Evolutionary conservation across 2,888 invertebrate species (phyloP), one percentile per base, ranked within the genome.

Genomic region (Epinotia nisella): DNA sequence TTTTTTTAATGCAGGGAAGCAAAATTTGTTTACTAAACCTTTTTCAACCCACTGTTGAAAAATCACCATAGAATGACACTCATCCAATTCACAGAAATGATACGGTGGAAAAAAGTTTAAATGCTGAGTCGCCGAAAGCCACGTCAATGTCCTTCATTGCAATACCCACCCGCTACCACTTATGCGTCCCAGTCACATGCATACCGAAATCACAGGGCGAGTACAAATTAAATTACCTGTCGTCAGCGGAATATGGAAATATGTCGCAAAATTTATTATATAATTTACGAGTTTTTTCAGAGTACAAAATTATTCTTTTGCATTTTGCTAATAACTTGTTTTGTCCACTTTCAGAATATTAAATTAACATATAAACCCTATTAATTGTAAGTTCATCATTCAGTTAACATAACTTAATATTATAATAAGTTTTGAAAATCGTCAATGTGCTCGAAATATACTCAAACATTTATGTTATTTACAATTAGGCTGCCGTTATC

Each of bases 211-310:
- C 29, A 24, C 15, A 15, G n/a, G 9, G 15, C n/a, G 3, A 29
- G 58, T 29, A 58, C 15, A 58, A 58, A 29, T 58, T 29, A n/a
- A 58, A 58, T 58, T 58, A 58, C 15, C 29, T n/a, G n/a, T 7
- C 56, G 56, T 9, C 56, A n/a, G 29, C 58, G n/a, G n/a, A 58
- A 58, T 58, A 58, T 58, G 58, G n/a, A 58, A 58, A 58, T 58
- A 10, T 58, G 29, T 2, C 58, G n/a, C 58, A 29, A 58, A 58
- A 58, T 15, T 56, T 19, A 13, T 56, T 19, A 13, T 15, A 56
- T 19, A 56, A 56, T 58, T 58, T 29, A 49, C n/a, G n/a, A 7
- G 49, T 49, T n/a, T 58, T 58, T n/a, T 58, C n/a, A 13, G 58
- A 29, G 15, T n/a, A 58, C 29, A 29, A 29, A 29, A n/a, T 13